Evolutionary conservation across 2,888 invertebrate species (phyloP).

Genomic region (Ligdia adustata): DNA sequence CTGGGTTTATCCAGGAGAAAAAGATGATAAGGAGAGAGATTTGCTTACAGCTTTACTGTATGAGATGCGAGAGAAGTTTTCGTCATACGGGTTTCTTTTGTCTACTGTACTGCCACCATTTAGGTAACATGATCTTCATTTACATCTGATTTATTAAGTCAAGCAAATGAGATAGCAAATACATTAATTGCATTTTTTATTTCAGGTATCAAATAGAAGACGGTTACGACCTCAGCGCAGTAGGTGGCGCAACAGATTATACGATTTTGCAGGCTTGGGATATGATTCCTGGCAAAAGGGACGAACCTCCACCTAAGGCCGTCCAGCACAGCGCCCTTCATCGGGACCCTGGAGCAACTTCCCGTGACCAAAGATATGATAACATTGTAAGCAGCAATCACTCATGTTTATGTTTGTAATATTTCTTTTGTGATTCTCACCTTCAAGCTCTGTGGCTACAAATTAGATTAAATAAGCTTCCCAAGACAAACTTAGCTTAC

Average conservation of each 20-base stretch:
- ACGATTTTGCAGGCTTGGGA: conserved; percentile 88
- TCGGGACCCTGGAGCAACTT: conserved; percentile 69
- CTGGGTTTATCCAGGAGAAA: conserved; percentile 88
- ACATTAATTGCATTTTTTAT: not conserved
- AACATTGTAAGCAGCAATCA: conserved; percentile 70
- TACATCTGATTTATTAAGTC: no score
- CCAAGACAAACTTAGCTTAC: no score
- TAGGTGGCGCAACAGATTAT: conserved; percentile 86
- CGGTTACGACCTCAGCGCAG: conserved; percentile 85
- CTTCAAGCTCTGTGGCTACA: no score
- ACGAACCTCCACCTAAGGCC: conserved; percentile 72
- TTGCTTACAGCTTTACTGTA: conserved; percentile 82
- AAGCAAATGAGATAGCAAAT: not conserved
- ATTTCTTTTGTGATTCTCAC: no score
- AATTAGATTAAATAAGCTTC: no score
- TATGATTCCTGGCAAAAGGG: conserved; percentile 73
- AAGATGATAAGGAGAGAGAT: conserved; percentile 80
- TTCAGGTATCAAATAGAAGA: conserved; percentile 85
- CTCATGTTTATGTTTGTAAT: no score
- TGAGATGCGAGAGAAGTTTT: conserved; percentile 85
- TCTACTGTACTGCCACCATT: conserved; percentile 85
- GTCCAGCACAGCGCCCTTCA: conserved; percentile 80
- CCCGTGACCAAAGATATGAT: conserved; percentile 72
- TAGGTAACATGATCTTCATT: conserved; percentile 51
- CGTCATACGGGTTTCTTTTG: conserved; percentile 80